These are phyloP conservation scores for Phorcus lineatus DNA, from an alignment of 2,888 invertebrate genomes.

Conservation along the genomic window DNA sequence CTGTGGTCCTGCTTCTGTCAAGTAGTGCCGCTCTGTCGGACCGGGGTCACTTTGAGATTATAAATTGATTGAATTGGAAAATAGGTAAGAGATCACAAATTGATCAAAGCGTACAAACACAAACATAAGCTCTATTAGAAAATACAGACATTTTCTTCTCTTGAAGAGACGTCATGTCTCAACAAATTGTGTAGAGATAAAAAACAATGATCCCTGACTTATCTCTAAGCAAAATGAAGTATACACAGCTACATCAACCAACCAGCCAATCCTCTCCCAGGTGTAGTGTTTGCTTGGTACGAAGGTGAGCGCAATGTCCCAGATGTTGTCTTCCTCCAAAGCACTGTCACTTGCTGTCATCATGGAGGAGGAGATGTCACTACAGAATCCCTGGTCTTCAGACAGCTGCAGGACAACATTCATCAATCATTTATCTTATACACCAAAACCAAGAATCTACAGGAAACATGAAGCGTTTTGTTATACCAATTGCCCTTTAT, in stretches of 20 bases:
- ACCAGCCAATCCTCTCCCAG: slow-evolving; percentile 71
- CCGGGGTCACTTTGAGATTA: slow-evolving; percentile 56
- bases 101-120: no score
- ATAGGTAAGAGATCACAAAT: no score
- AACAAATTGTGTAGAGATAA: no score
- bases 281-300: slow-evolving; percentile 58
- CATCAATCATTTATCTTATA: no score
- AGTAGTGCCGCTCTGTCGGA: slow-evolving; percentile 59
- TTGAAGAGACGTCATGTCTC: no score
- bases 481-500: no score
- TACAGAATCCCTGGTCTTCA: slow-evolving; percentile 51
- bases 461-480: no score
- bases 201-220: background rate
- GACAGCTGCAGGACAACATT: slow-evolving; percentile 35
- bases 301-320: slow-evolving; percentile 62
- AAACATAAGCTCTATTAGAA: no score
- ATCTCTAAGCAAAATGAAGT: background rate
- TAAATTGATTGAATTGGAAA: no score
- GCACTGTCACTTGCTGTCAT: slow-evolving; percentile 36
- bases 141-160: no score
- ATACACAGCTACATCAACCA: background rate
- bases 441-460: no score
- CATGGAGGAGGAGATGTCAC: slow-evolving; percentile 37
- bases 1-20: slow-evolving; percentile 68
- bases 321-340: slow-evolving; percentile 55